Conservation (phyloP, 1,140 invertebrate species). For the Euura lappo region DNA sequence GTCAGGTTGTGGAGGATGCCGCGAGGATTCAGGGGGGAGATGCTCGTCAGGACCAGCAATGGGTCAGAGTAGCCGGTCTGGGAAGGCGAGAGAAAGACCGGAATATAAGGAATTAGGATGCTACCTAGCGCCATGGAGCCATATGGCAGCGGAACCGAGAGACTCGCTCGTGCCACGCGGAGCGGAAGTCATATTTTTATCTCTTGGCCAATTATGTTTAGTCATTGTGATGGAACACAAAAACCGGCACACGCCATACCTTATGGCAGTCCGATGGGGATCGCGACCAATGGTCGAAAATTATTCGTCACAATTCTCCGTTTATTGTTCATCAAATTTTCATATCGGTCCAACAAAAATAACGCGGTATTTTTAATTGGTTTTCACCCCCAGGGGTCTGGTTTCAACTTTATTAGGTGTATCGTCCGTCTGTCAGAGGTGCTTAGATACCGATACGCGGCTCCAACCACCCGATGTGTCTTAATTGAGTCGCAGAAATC, state of each 20-base stretch:
- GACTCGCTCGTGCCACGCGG: not conserved
- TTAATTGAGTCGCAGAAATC: no score
- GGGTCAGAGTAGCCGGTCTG: not conserved
- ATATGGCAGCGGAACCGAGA: conserved; percentile 2
- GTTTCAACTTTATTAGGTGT: no score
- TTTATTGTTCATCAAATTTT: not conserved
- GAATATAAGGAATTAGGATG: conserved; percentile 2
- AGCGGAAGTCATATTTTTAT: conserved; percentile 7
- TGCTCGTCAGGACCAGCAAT: not conserved
- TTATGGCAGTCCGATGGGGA: not conserved
- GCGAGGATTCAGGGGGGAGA: no score
- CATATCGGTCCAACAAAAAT: not conserved
- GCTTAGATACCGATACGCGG: no score
- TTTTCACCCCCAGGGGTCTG: no score
- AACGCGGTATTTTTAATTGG: no score
- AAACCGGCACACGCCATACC: conserved; percentile 4
- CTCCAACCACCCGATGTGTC: no score
- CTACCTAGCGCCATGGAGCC: not conserved
- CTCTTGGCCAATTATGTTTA: conserved; percentile 5
- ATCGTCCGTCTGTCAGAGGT: no score
- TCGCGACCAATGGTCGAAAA: not conserved
- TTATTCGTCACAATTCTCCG: no score
- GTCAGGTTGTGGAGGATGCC: not conserved
- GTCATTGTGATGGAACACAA: conserved; percentile 4
- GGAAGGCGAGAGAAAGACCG: not conserved